phyloP scores from a whole-genome alignment of 1,140 invertebrate genomes.

The Caenorhabditis latens region DNA sequence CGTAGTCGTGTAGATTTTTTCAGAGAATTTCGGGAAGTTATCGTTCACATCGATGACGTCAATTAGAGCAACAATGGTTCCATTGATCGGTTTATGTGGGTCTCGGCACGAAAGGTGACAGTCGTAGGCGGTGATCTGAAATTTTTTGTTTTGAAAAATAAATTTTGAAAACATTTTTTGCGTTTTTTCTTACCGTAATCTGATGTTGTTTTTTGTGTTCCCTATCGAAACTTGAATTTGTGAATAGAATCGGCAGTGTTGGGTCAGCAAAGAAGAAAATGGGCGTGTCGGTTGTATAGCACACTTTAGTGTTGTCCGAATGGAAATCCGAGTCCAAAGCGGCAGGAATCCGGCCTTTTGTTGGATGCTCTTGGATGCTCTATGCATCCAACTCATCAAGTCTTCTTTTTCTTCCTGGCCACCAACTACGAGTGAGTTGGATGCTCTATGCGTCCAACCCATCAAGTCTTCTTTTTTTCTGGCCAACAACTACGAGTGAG shows the following conservation, averaged over 20 bases:
- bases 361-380: too few species aligned
- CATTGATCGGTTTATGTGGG: conserved; percentile 57
- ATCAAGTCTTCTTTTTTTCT: too few species aligned
- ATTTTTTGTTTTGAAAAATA: not conserved
- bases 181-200: conserved; percentile 47
- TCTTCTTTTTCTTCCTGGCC: too few species aligned
- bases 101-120: conserved; percentile 63
- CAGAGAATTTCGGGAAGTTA: conserved; percentile 61
- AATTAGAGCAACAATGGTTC: conserved; percentile 50
- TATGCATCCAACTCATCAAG: too few species aligned
- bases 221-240: conserved; percentile 60
- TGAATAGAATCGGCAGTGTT: conserved; percentile 61
- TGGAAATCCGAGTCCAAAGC: conserved; percentile 62
- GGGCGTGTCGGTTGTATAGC: conserved; percentile 56
- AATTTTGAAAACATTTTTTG: not conserved
- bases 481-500: too few species aligned
- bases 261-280: conserved; percentile 61
- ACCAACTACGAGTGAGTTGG: too few species aligned
- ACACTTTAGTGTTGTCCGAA: conserved; percentile 61
- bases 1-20: conserved; percentile 58
- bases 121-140: conserved; percentile 62
- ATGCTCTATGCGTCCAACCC: too few species aligned
- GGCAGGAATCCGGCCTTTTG: conserved; percentile 58
- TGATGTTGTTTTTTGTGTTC: conserved; percentile 59
- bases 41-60: conserved; percentile 61